Base-by-base conservation (phyloP, 2,113 vertebrate genomes). In the Salvelinus namaycush region DNA sequence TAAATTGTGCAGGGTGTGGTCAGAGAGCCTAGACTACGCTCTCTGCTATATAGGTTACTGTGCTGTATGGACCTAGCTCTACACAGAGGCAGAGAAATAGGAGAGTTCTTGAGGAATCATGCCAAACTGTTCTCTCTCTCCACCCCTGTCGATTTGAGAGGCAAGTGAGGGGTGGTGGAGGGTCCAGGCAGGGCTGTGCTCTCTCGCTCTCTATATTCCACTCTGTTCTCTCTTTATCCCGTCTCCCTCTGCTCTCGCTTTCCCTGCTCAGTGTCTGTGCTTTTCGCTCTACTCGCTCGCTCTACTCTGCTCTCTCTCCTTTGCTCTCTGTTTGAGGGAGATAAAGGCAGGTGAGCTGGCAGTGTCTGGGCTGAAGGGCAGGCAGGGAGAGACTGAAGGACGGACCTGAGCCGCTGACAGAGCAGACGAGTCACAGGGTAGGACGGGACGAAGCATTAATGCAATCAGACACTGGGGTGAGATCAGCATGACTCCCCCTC, bases 361-460 rank as follows among this genome's bases (percentile, higher is more conserved):
- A 44, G 74, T 54, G 20, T 27, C 14, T 29, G 18, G 49, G 24
- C 24, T 69, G 31, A 51, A 44, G 49, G n/a, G 60, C 20, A 26
- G 22, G 29, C 57, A 81, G 48, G 72, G 31, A 48, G 60, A 67
- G 11, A 29, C 12, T 24, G 70, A 69, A 24, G 44, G 68, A 57
- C 31, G n/a, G 34, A 71, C 68, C 51, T 31, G 73, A 65, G 18
- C 16, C 51, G 51, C 51, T 54, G 51, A 59, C 16, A 70, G 31
- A 31, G 29, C 5, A 59, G 34, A 11, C 39, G 39, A 44, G 39
- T 44, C 39, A 27, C 12, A 54, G 39, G 64, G 13, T 48, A 44
- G 62, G 48, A 54, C 74, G 73, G 69, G 79, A 24, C 66, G 8
- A 62, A 24, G 70, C 75, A 70, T 69, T 54, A 81, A 86, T 68